Base-by-base conservation (phyloP, 1,140 invertebrate species). In the Metaphire vulgaris region DNA sequence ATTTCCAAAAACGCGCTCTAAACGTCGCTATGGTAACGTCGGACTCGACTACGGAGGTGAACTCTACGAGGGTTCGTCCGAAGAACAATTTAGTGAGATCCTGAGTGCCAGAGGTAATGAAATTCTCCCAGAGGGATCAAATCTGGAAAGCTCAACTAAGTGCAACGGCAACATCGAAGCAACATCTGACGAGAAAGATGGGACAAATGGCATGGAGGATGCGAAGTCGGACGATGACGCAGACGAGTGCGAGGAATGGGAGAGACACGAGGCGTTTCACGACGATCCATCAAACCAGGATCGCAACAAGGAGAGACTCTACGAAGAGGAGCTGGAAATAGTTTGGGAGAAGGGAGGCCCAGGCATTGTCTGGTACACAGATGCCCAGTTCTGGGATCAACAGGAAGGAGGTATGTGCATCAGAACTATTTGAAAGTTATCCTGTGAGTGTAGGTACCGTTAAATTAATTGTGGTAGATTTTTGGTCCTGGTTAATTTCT, bases 291-390 rank as follows among this genome's bases (percentile, higher is more conserved):
- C 87, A 12, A 87, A 87, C 64, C 85, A 88, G 79, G 87, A 88
- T 74, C 77, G 88, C 67, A 86, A 84, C 74, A 86, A 85, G 72
- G 85, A 86, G 71, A 73, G 82, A 33, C 67, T 89, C 28, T 90
- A 87, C 85, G 90, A 90, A 81, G 85, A 89, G 78, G 86, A 89
- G 80, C 87, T 89, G 72, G 90, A 90, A 82, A 75, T 90, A 0
- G 87, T 88, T 31, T 90, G 90, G 90, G 90, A 90, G 80, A 90
- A 90, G 80, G 90, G 88, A 76, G 89, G 89, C 1, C 86, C 88
- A 77, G 90, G 90, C 1, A 81, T 90, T 6, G 89, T 90, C n/a
- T 90, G 88, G 79, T 89, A 90, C 78, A 90, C 89, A 1, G 90
- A 90, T 84, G 89, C 88, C 68, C 86, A 88, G 70, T 85, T 84